Percentiles rank a stretch among this genome's conserved stretches.
phyloP scores from a whole-genome alignment of 2,888 invertebrate genomes.

The Drosophila aldrichi region DNA sequence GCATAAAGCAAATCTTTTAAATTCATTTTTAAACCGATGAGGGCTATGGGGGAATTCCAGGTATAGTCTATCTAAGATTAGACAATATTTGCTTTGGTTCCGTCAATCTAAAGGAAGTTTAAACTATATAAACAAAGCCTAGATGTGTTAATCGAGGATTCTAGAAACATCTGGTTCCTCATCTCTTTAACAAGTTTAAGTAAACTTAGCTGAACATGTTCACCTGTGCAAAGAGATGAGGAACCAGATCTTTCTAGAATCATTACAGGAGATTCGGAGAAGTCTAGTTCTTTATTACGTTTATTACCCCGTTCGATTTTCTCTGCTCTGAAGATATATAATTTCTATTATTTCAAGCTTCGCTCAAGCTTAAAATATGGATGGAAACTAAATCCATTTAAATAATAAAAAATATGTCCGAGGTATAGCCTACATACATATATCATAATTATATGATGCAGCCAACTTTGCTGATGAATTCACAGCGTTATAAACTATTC shows the following conservation, averaged over 20 bases:
- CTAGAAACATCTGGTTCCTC: no score
- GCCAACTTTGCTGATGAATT: not conserved
- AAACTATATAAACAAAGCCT: no score
- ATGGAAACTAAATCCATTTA: not conserved
- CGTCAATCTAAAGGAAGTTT: no score
- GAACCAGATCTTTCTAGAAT: not conserved
- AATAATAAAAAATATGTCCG: not conserved
- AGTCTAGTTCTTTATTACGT: no score
- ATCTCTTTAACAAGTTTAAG: no score
- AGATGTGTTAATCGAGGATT: no score
- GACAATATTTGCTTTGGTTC: not conserved
- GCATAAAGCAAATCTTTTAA: slow-evolving; percentile 7
- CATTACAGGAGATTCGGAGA: no score
- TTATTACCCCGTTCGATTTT: no score
- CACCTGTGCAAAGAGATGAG: not conserved
- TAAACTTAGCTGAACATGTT: not conserved
- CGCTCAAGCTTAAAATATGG: not conserved
- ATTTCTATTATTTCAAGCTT: not conserved
- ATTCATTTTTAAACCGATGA: not conserved
- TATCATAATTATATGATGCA: no score
- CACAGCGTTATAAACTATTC: not conserved
- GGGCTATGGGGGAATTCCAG: not conserved
- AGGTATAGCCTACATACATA: not conserved
- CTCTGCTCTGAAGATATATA: no score
- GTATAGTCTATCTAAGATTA: not conserved